Evolutionary conservation across 2,888 invertebrate species (phyloP), one percentile per base, ranked within the genome.

Genomic region (Heteromurus nitidus): DNA sequence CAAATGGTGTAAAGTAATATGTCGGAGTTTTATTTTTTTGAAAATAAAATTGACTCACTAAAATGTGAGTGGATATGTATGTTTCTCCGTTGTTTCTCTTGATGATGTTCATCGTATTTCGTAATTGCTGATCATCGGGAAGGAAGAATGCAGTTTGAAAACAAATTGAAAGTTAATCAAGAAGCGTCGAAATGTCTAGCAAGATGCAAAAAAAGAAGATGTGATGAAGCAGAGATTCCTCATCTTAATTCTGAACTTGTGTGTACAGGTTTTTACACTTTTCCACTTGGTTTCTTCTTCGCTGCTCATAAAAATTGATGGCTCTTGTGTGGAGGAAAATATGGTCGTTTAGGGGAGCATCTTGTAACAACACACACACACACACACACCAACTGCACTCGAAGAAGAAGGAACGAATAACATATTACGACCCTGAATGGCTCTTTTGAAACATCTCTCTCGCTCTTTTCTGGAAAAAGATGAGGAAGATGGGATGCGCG

Each of bases 241-340:
- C 36, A 30, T 24, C 28, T 42, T 65, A 31, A n/a, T n/a, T n/a
- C n/a, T n/a, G n/a, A n/a, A n/a, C n/a, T n/a, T n/a, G n/a, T n/a
- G n/a, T 50, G 7, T 50, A 50, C 9, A 13, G 24, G 55, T 55
- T 24, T 58, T 70, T 70, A 28, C 22, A 31, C 31, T 36, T 70
- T 18, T 70, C 55, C 18, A 42, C 53, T 55, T 70, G 36, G 58
- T 26, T 64, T 50, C n/a, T n/a, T n/a, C 42, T 70, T 79, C 47
- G 70, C 72, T 79, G 65, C 65, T 55, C 80, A 72, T 80, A 80
- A 80, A 80, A 80, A 80, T 80, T 80, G 80, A 80, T 80, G 79
- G 73, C 72, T 72, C 73, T 79, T 72, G 50, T n/a, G n/a, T n/a
- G n/a, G n/a, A n/a, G 20, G 64, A 53, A 77, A 69, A 77, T n/a